A percentile compares a stretch with the other conserved stretches of the same genome.
phyloP scores from a whole-genome alignment of 2,113 vertebrate genomes.

The Fulmarus glacialis region DNA sequence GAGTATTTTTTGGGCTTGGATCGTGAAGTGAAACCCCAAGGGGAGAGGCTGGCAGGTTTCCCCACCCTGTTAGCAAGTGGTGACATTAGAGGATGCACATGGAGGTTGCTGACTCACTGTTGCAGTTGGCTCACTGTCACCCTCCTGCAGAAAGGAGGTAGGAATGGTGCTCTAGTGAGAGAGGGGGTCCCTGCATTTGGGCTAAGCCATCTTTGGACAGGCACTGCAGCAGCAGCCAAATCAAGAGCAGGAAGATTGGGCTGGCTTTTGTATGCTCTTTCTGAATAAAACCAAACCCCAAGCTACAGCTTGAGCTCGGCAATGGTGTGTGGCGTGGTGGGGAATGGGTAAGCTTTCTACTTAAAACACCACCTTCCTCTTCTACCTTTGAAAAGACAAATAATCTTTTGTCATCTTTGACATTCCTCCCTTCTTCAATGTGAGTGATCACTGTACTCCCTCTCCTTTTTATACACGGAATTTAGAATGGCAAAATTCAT shows the following conservation, averaged over 20 bases:
- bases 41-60: not conserved
- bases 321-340: fast-evolving
- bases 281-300: not conserved
- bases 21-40: not conserved
- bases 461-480: not conserved
- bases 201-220: not conserved
- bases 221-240: not conserved
- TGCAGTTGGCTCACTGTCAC: not conserved
- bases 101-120: not conserved
- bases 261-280: not conserved
- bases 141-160: not conserved
- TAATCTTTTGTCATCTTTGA: not conserved
- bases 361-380: not conserved
- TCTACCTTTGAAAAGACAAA: not conserved
- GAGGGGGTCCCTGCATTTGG: not conserved
- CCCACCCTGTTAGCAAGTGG: not conserved
- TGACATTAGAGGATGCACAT: not conserved
- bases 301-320: not conserved
- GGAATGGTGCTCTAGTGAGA: not conserved
- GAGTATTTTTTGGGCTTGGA: not conserved
- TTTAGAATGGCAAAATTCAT: not conserved
- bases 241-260: not conserved
- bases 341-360: not conserved
- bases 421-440: not conserved
- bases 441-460: not conserved